Percentiles rank a stretch among this genome's conserved stretches.
Conservation (phyloP, 2,113 vertebrate species). For the Turnix velox region DNA sequence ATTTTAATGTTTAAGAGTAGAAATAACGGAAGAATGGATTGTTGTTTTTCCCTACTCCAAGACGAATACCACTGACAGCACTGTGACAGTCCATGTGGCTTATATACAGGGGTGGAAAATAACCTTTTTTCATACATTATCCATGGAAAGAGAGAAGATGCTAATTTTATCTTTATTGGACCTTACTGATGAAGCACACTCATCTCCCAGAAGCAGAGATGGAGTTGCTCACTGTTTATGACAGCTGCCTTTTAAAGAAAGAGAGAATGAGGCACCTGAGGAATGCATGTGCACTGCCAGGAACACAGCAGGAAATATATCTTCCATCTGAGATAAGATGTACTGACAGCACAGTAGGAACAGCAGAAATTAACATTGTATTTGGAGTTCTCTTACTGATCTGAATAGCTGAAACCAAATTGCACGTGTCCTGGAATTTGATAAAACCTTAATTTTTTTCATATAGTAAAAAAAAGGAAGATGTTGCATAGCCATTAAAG, state of each 20-base stretch:
- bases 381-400: not conserved
- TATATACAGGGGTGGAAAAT: not conserved
- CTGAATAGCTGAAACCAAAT: not conserved
- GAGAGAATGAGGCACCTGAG: not conserved
- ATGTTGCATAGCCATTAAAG: not conserved
- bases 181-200: not conserved
- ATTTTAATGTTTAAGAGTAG: not conserved
- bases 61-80: not conserved
- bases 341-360: slow-evolving; percentile 1
- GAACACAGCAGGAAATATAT: not conserved
- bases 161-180: not conserved
- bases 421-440: not conserved
- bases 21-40: not conserved
- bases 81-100: not conserved
- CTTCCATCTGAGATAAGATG: not conserved
- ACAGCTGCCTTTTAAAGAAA: not conserved
- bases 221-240: not conserved
- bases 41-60: not conserved
- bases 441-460: not conserved
- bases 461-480: not conserved
- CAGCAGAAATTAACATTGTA: slow-evolving; percentile 16
- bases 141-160: not conserved
- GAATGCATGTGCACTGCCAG: not conserved
- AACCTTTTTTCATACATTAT: not conserved
- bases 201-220: not conserved